These are phyloP conservation scores for Lissocephala sabroskyi DNA, from an alignment of 2,888 invertebrate genomes.

Conservation along the genomic window DNA sequence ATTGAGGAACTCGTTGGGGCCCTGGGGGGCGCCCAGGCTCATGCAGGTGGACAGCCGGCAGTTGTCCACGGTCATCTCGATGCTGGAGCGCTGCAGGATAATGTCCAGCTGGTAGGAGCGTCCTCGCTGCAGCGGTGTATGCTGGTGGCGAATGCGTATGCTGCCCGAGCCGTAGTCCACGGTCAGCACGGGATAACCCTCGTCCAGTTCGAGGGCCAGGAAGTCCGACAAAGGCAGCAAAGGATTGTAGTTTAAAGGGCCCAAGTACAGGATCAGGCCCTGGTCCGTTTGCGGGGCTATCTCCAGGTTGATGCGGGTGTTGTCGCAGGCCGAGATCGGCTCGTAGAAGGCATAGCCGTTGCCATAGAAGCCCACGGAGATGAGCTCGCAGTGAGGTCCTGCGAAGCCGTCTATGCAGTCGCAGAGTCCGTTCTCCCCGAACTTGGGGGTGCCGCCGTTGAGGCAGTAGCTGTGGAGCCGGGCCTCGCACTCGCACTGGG, in stretches of 20 bases:
- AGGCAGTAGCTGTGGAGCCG: slow-evolving; percentile 75
- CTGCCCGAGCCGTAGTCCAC: slow-evolving; percentile 93
- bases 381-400: slow-evolving; percentile 93
- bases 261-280: slow-evolving; percentile 92
- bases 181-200: slow-evolving; percentile 87
- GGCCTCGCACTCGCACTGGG: slow-evolving; percentile 80
- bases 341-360: slow-evolving; percentile 95
- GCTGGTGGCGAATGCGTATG: slow-evolving; percentile 79
- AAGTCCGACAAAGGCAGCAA: slow-evolving; percentile 85
- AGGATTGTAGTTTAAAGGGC: slow-evolving; percentile 82
- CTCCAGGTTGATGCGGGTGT: slow-evolving; percentile 86
- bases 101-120: slow-evolving; percentile 91
- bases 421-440: slow-evolving; percentile 78
- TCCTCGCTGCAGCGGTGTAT: slow-evolving; percentile 85
- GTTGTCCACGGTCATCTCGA: slow-evolving; percentile 85
- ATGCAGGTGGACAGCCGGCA: slow-evolving; percentile 81
- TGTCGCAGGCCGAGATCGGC: slow-evolving; percentile 88
- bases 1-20: slow-evolving; percentile 82
- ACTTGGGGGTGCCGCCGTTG: slow-evolving; percentile 81
- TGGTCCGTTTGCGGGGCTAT: slow-evolving; percentile 83
- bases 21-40: slow-evolving; percentile 80
- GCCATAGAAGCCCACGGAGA: slow-evolving; percentile 90
- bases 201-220: slow-evolving; percentile 87
- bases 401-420: slow-evolving; percentile 84
- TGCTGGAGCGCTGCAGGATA: slow-evolving; percentile 76